A percentile compares a stretch with the other conserved stretches of the same genome.
Conservation (phyloP, 2,797 vertebrate species). For the Orestias chungarensis region DNA sequence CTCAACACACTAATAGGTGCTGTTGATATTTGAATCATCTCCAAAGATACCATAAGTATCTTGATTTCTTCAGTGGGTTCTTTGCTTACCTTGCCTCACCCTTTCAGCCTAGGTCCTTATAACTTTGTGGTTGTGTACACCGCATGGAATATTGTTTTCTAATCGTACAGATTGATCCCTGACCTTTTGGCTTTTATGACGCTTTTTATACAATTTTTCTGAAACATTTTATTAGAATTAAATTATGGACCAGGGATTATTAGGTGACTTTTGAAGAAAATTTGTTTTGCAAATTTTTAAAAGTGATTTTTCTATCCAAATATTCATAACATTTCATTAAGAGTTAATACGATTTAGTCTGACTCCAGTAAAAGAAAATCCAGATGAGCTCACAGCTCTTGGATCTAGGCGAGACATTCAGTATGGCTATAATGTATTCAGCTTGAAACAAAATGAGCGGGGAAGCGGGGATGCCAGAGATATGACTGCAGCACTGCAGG, state of each 20-base stretch:
- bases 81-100: no score
- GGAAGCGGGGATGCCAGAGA: slow-evolving; percentile 48
- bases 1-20: not conserved
- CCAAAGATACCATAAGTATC: not conserved
- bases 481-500: slow-evolving; percentile 69
- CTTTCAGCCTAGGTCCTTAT: no score
- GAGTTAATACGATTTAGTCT: slow-evolving; percentile 86
- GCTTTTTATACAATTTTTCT: not conserved
- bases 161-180: not conserved
- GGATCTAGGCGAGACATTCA: slow-evolving; percentile 29
- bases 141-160: not conserved
- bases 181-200: no score
- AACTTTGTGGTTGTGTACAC: not conserved
- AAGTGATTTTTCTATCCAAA: not conserved
- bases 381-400: slow-evolving; percentile 84
- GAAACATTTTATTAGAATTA: not conserved
- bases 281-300: not conserved
- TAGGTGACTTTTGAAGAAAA: not conserved
- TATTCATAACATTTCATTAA: not conserved
- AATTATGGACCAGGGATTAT: not conserved
- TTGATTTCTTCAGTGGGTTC: not conserved
- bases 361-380: slow-evolving; percentile 89
- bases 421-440: slow-evolving; percentile 51
- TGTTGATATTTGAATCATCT: not conserved
- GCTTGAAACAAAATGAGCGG: slow-evolving; percentile 54